Evolutionary conservation across 1,140 invertebrate species (phyloP).

Genomic region (Aporrectodea caliginosa): DNA sequence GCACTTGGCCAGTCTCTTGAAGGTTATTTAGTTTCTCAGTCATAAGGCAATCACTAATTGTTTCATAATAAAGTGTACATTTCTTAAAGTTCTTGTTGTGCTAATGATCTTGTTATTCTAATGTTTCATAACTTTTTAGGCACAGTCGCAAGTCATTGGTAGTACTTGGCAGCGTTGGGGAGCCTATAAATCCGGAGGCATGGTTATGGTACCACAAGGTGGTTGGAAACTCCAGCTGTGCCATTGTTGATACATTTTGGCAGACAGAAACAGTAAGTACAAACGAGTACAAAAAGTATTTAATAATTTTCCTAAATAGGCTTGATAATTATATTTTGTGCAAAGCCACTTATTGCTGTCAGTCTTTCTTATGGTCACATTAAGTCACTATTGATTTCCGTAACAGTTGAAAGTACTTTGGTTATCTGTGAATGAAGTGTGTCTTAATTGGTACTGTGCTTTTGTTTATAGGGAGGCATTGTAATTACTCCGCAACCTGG

Average conservation of each 20-base stretch:
- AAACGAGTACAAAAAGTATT: background rate
- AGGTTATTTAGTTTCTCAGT: too few species aligned
- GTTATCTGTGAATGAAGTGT: too few species aligned
- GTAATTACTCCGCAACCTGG: slow-evolving; percentile 91
- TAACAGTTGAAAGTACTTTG: too few species aligned
- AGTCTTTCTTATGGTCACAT: too few species aligned
- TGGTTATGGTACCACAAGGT: slow-evolving; percentile 61
- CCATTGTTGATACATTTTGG: slow-evolving; percentile 61
- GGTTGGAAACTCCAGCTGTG: slow-evolving; percentile 57
- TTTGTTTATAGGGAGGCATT: slow-evolving; percentile 56
- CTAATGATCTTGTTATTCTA: background rate
- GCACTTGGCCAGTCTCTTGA: too few species aligned
- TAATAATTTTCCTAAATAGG: too few species aligned
- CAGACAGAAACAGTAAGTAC: slow-evolving; percentile 73
- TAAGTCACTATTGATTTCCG: too few species aligned
- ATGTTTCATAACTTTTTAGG: slow-evolving; percentile 1
- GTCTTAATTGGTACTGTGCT: too few species aligned
- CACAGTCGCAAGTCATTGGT: slow-evolving; percentile 17
- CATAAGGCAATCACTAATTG: background rate
- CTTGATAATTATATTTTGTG: too few species aligned
- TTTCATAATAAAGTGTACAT: background rate
- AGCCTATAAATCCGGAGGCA: slow-evolving; percentile 62
- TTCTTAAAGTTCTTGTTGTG: background rate
- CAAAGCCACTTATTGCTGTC: too few species aligned
- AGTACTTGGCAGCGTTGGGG: slow-evolving; percentile 54